These are phyloP conservation scores for Sebastes wilsoni DNA, from an alignment of 2,797 vertebrate genomes.

Conservation along the genomic window DNA sequence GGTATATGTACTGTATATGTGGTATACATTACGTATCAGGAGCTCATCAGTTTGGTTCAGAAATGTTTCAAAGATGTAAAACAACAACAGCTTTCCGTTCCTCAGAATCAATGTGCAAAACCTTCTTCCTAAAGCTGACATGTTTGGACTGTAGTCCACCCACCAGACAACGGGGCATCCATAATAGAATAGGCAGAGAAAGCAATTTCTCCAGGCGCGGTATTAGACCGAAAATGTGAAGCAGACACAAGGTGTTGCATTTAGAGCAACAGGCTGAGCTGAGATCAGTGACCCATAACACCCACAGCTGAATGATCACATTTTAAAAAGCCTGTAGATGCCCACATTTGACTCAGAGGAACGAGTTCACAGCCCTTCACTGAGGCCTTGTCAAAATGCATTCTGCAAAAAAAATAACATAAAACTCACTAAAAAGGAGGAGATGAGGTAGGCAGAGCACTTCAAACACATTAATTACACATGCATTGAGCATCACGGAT, in stretches of 20 bases:
- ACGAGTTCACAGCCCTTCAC: neutral
- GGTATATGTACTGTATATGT: neutral
- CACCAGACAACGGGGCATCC: neutral
- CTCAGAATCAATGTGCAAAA: neutral
- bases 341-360: constrained; percentile 3
- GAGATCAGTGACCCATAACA: constrained; percentile 14
- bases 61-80: neutral
- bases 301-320: constrained; percentile 15
- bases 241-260: constrained; percentile 22
- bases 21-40: neutral
- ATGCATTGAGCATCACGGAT: neutral
- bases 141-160: neutral
- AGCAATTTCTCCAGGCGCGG: neutral
- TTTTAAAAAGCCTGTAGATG: constrained; percentile 5
- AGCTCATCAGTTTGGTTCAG: neutral
- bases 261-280: constrained; percentile 3
- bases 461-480: neutral
- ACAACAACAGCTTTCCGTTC: neutral
- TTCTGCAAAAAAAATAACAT: neutral
- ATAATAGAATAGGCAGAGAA: constrained; percentile 10
- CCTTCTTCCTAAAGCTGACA: neutral
- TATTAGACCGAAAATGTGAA: neutral
- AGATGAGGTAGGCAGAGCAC: neutral
- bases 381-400: neutral
- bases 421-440: neutral